Conservation (phyloP, 2,797 vertebrate species). For the Danio choprae region DNA sequence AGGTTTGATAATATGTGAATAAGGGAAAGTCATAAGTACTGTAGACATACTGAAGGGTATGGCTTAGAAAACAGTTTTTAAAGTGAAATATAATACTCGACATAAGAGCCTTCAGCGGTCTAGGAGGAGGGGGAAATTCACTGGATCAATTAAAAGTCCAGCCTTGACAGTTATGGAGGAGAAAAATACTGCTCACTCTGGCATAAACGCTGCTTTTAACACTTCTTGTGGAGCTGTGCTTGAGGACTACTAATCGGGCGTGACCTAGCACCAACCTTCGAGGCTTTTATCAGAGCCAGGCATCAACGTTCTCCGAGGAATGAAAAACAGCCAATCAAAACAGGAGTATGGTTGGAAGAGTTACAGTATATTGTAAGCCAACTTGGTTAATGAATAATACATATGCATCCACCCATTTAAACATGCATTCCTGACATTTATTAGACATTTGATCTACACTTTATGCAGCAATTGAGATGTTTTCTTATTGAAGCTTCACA, state of each 20-base stretch:
- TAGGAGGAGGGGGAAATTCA: constrained; percentile 27
- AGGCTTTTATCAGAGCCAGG: constrained; percentile 38
- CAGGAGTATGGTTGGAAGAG: neutral
- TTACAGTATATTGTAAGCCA: constrained; percentile 29
- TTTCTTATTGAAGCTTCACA: neutral
- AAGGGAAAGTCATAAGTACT: neutral
- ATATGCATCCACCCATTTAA: constrained; percentile 8
- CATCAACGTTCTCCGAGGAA: constrained; percentile 28
- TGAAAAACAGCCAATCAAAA: constrained; percentile 27
- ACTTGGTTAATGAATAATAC: constrained; percentile 19
- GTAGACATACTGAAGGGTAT: neutral
- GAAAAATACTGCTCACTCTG: constrained; percentile 40
- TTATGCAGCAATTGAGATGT: neutral
- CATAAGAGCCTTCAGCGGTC: neutral
- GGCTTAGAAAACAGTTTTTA: neutral
- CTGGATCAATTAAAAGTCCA: constrained; percentile 58
- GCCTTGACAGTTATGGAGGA: constrained; percentile 57
- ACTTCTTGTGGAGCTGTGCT: neutral
- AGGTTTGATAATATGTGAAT: neutral
- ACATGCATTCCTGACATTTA: constrained; percentile 1
- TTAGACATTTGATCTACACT: neutral
- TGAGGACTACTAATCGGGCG: constrained; percentile 44
- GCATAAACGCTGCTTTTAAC: constrained; percentile 50
- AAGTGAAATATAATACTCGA: constrained; percentile 4
- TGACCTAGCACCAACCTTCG: constrained; percentile 47